Base-by-base conservation (phyloP, 2,113 vertebrate genomes). In the Capricornis sumatraensis region DNA sequence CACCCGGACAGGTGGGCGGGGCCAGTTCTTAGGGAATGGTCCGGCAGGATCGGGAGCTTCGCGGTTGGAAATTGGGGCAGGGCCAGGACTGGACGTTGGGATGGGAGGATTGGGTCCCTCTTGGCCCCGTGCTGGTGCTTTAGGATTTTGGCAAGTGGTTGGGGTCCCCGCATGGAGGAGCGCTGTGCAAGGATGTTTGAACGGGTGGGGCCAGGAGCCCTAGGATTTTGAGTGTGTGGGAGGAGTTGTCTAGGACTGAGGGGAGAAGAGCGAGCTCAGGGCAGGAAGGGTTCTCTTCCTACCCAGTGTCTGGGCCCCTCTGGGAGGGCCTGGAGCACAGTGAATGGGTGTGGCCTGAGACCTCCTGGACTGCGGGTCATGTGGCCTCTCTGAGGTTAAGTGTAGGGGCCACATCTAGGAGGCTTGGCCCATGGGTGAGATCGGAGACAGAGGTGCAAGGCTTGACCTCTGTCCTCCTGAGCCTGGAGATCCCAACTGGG, bases 1-100 rank as follows among this genome's bases (percentile, higher is more conserved):
- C 99, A 99, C 82, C 99, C 99, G 0, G 99, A 99, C 98, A 99
- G 99, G 99, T 99, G 96, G 98, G 98, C 21, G 5, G 79, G 52
- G 43, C 87, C 88, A 0, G 16, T 40, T 28, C 21, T 9, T 67
- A 47, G 60, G 60, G 47, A 3, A 30, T 1, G 85, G 45, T 33
- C 47, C 7, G 0, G 33, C 11, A 7, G 36, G 9, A 71, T 28
- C 57, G 12, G 30, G 55, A 43, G 87, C n/a, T 64, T 82, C 1
- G 1, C 45, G 30, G 2, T 33, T 57, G 47, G 55, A 91, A 82
- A 40, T 1, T 53, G 79, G 47, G 57, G 25, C 52, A 21, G 21
- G 28, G 53, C 53, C 47, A 16, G 30, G 62, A 21, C 10, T 33
- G 83, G 85, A 57, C 14, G 1, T 17, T 47, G 47, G 67, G 21